These are phyloP conservation scores for Psilopsiagon aurifrons DNA, from an alignment of 2,113 vertebrate species.

Conservation along the genomic window DNA sequence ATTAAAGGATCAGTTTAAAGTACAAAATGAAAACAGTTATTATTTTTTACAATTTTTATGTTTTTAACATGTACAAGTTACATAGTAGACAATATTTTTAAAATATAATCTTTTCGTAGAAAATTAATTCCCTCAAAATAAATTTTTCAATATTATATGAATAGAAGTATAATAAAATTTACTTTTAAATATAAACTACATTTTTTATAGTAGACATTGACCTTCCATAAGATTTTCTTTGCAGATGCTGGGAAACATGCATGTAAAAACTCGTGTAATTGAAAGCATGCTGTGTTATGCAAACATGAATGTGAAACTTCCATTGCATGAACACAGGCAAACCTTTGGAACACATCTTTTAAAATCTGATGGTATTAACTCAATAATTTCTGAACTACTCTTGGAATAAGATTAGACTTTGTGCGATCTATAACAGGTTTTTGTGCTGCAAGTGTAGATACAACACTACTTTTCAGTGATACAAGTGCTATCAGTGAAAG, in stretches of 20 bases:
- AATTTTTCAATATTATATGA: neutral
- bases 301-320: neutral
- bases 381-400: neutral
- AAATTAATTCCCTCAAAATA: neutral
- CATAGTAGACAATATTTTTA: neutral
- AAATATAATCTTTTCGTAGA: neutral
- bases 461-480: neutral
- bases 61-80: neutral
- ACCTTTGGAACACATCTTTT: neutral
- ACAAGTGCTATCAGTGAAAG: accelerated
- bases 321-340: neutral
- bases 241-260: neutral
- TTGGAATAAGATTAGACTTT: neutral
- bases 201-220: neutral
- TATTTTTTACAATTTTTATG: neutral
- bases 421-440: neutral
- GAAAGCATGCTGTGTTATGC: neutral
- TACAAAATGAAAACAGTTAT: neutral
- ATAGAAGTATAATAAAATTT: neutral
- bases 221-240: neutral
- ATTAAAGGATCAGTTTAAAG: neutral
- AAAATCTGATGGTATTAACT: neutral
- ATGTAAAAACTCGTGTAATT: neutral
- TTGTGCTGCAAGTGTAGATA: neutral
- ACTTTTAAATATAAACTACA: neutral